Base-by-base conservation (phyloP, 1,140 invertebrate species). In the Cotesia vestalis region DNA sequence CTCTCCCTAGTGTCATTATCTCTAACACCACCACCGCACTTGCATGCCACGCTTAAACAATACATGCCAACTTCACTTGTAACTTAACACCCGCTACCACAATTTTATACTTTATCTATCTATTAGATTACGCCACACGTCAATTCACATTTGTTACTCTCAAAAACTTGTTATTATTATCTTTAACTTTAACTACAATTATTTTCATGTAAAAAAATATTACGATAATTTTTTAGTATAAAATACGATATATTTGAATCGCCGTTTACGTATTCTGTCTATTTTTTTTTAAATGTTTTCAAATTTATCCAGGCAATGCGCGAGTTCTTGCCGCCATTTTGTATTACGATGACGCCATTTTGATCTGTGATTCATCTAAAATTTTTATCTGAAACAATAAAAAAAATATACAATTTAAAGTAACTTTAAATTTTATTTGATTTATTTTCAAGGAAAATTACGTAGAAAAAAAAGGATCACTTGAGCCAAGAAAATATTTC, bases 1-100 rank as follows among this genome's bases (percentile, higher is more conserved):
- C 83, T 82, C 77, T 80, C 79, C 73, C 78, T 78, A 57, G 73
- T 75, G 67, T 73, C 79, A 80, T 83, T 77, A 70, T 77, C 76
- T 71, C 74, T 72, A 60, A 71, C 77, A 72, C 68, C 77, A 71
- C 77, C 77, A 66, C 80, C 77, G 77, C 79, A 81, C 70, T 77
- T 82, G 66, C 79, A 80, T 76, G 76, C 78, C 73, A 80, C 78
- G 69, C 79, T 82, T 51, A 82, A 74, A 76, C 78, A 80, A 77
- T 82, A 82, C 80, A 82, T 80, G 75, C 76, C 77, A 75, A 51
- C 59, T 62, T 34, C 66, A 34, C 69, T 64, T 9, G n/a, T 36
- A 20, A 64, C 14, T 64, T 38, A 64, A 63, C 62, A 61, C 66
- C 63, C 70, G n/a, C 61, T 40, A 27, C 53, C 35, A 36, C 35